Evolutionary conservation across 1,140 invertebrate genomes (phyloP), one percentile per base, ranked within the genome.

Genomic region (Tribolium castaneum): DNA sequence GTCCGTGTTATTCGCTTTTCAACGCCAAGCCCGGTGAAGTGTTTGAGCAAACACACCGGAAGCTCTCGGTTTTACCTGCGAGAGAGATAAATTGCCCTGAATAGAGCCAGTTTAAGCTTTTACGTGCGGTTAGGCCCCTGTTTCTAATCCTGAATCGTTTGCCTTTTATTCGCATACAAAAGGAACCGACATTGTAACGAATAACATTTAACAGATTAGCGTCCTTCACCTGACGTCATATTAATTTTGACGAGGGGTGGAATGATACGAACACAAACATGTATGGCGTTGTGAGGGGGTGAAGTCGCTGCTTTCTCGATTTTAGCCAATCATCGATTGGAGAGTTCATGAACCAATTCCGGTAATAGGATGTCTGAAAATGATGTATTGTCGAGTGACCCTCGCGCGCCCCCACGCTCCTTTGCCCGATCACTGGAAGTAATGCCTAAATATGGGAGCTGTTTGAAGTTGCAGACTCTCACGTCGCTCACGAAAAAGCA

Each of bases 171-270:
- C 72, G 50, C 54, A 25, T 72, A 83, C 80, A 83, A 83, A 82
- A 80, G 71, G 78, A 66, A 75, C 78, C 82, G 81, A 81, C 82
- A 83, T 78, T 78, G 76, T 83, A 78, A 83, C 81, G 81, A 82
- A 83, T 83, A 79, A 81, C 81, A 82, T 83, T 66, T 83, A 83
- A 78, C 78, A 82, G 82, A 83, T 83, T 83, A 83, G 82, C 81
- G 79, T 62, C 66, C 77, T 80, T 77, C 81, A 82, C 81, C 80
- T 80, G 78, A 80, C 76, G 71, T 80, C 78, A 77, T 66, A 39
- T 76, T 78, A 16, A 49, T 62, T 73, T 56, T 39, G 72, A 75
- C 72, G 59, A 62, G 78, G 76, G 76, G 78, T 62, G 62, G 75
- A 77, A 80, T 77, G 75, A 76, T 80, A 73, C 71, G 25, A 30